Evolutionary conservation across 2,888 invertebrate species (phyloP).

Genomic region (Nowickia ferox): DNA sequence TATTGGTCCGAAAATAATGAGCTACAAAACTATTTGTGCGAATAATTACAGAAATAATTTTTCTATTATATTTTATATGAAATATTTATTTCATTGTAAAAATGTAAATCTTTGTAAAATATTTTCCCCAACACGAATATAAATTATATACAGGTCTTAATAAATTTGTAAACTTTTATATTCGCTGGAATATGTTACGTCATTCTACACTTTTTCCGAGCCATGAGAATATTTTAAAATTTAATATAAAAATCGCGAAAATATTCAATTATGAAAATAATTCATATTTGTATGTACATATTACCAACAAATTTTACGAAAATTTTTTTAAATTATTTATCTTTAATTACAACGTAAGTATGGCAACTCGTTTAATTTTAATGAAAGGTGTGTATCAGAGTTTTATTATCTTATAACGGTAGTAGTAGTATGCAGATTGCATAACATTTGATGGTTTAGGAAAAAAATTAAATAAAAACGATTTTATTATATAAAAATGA

Average conservation of each 20-base stretch:
- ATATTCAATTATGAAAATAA: not conserved
- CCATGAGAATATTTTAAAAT: not conserved
- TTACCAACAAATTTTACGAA: not conserved
- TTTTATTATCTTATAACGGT: constrained; percentile 16
- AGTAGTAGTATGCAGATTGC: constrained; percentile 72
- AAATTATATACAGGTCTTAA: not conserved
- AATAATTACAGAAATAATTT: not conserved
- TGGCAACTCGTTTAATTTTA: constrained; percentile 21
- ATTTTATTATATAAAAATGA: constrained; percentile 30
- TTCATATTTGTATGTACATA: too few relatives aligned
- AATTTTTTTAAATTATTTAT: not conserved
- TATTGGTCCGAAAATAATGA: constrained; percentile 5
- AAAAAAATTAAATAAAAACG: not conserved
- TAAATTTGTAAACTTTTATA: not conserved
- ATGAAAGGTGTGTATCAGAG: constrained; percentile 44
- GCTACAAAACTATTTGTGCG: not conserved
- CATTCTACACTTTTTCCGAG: constrained; percentile 7
- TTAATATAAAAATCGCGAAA: not conserved
- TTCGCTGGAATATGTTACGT: constrained; percentile 35
- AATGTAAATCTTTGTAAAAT: too few relatives aligned
- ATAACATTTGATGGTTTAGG: constrained; percentile 71
- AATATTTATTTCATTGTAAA: not conserved
- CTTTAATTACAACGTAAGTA: not conserved
- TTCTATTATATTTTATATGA: not conserved
- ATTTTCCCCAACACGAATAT: not conserved